Evolutionary conservation across 2,888 invertebrate species (phyloP), one percentile per base, ranked within the genome.

Genomic region (Oeneis ivallda): DNA sequence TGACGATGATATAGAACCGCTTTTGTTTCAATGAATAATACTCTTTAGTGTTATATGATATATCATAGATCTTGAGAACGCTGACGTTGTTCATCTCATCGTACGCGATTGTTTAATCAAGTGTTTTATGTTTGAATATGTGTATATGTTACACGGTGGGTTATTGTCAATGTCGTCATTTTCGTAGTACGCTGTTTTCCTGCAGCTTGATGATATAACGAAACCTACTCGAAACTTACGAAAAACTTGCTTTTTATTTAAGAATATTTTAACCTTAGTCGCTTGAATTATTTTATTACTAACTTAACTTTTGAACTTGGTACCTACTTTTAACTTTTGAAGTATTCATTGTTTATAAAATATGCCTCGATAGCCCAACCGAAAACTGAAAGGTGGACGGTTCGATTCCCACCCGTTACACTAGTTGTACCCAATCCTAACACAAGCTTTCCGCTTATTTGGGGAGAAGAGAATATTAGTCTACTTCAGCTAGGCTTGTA

Each of bases 1-100:
- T 64, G 49, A 41, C 19, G 53, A 60, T 58, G 54, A 63, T 63
- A 68, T 52, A 60, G 62, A 60, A 58, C 45, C 17, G 57, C 63
- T 70, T 65, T 70, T 69, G 66, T 70, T 69, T 70, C 54, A 47
- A 54, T 53, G 45, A 50, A 70, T 69, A 59, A 57, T 65, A 32
- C 60, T 26, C 45, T 17, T 43, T 13, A n/a, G 43, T 43, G 7
- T 43, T 68, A 65, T 64, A 45, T 63, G 47, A 47, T 58, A 64
- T 64, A 45, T 63, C 52, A 47, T 58, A 64, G 63, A 65, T 64
- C 64, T 69, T 47, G 65, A 17, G 60, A 56, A 52, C 49, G 61
- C 52, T 37, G 49, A 63, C 54, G 50, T 17, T 50, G 41, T 43
- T 61, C 65, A 45, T 64, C 56, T 50, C 57, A n/a, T 63, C 52